Conservation (phyloP, 1,140 invertebrate genomes). For the Coenobita brevimanus region DNA sequence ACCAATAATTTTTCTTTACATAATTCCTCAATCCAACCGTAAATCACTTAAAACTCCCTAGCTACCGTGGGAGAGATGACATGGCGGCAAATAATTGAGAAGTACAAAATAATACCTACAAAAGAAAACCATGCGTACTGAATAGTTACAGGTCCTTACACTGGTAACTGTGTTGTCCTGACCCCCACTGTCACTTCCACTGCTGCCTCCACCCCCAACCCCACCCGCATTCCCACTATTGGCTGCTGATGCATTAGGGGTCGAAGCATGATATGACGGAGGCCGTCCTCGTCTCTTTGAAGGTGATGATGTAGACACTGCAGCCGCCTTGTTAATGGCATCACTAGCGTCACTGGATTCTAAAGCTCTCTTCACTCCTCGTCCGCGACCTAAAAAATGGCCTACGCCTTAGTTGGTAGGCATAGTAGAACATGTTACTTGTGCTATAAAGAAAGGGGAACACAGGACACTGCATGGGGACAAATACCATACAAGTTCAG, state of each 20-base stretch:
- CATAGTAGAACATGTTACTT: constrained; percentile 26
- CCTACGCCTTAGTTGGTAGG: constrained; percentile 24
- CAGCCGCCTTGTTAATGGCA: not conserved
- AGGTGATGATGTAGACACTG: constrained; percentile 4
- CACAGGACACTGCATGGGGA: too few species aligned
- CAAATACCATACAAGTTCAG: too few species aligned
- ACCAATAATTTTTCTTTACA: too few species aligned
- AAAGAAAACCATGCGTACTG: too few species aligned
- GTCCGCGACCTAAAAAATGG: constrained; percentile 38
- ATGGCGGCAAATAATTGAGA: too few species aligned
- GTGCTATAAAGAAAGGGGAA: not conserved
- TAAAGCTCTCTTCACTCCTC: constrained; percentile 37
- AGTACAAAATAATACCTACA: too few species aligned
- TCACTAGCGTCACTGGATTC: constrained; percentile 12
- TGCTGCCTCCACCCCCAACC: constrained; percentile 8
- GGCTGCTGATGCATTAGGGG: too few species aligned
- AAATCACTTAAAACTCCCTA: too few species aligned
- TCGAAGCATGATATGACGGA: constrained; percentile 38
- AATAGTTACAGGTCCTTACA: not conserved
- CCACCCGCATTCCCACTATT: not conserved
- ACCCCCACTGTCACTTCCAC: not conserved
- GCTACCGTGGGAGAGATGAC: too few species aligned
- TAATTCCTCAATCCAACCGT: too few species aligned
- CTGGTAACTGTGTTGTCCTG: not conserved
- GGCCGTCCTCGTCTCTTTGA: constrained; percentile 50